Base-by-base conservation (phyloP, 2,797 vertebrate species). In the Anguilla megastoma region DNA sequence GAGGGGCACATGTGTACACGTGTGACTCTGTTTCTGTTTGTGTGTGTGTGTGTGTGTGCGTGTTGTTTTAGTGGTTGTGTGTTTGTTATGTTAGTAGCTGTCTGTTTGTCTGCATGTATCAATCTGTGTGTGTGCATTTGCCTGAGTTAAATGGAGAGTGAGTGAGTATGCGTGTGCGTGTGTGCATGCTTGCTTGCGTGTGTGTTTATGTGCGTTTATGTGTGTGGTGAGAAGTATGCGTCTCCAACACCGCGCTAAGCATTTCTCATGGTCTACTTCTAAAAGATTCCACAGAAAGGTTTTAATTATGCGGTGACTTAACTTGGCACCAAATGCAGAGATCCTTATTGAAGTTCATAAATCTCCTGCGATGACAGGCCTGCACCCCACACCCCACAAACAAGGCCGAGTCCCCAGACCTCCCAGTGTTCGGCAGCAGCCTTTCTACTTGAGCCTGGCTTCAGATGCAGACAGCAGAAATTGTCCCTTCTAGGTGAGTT, bases 241-340 rank as follows among this genome's bases (percentile, higher is more conserved):
- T 66, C 84, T 83, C 83, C 41, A n/a, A 80, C 84, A 66, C 84
- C 85, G 84, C 63, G 86, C 60, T 84, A 58, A 54, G 88, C 74
- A 87, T 89, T 88, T 86, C 88, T 90, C 80, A 89, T 91, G 86
- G 91, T 91, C 90, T 86, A 94, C 92, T 94, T 95, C 93, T 94
- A 92, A 95, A 90, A 91, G 92, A 95, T 94, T 94, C 93, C 93
- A 92, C 87, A 87, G 94, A 91, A 89, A 92, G 94, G 92, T 94
- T 95, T 95, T 95, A 95, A 96, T 96, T 95, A 95, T 91, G 91
- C 85, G 89, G 90, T 92, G 92, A 92, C 92, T 95, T 89, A 89
- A 90, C 94, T 95, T 95, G 94, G 94, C 95, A 93, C 90, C 88
- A 58, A 63, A 91, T 88, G 91, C 89, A 90, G 89, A 92, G 93